These are phyloP conservation scores for Trachelus troglodyta DNA, from an alignment of 2,888 invertebrate species.

Conservation along the genomic window DNA sequence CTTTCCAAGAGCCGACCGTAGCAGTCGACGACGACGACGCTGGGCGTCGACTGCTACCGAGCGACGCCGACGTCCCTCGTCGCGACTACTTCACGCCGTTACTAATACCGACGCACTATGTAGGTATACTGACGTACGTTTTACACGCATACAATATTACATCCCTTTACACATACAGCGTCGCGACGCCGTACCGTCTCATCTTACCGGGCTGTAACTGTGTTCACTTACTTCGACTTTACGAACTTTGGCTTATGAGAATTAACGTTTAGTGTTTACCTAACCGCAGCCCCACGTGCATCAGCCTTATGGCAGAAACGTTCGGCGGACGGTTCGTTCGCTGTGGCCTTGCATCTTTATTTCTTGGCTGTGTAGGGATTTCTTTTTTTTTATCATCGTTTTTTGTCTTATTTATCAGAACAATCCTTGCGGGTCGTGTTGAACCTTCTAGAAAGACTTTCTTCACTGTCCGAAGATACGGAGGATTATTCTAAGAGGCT, in stretches of 20 bases:
- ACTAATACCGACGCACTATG: background rate
- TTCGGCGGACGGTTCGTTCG: background rate
- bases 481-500: background rate
- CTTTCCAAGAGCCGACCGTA: background rate
- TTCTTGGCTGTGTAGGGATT: background rate
- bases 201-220: slow-evolving; percentile 37
- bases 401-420: background rate
- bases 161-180: background rate
- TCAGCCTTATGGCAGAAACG: background rate
- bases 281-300: slow-evolving; percentile 13
- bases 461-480: background rate
- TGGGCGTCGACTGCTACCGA: background rate
- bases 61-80: background rate
- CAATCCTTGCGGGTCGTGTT: background rate
- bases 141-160: background rate
- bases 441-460: background rate
- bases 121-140: background rate
- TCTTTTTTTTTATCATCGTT: background rate
- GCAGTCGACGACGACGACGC: background rate
- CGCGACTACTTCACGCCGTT: background rate
- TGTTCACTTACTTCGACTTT: slow-evolving; percentile 55
- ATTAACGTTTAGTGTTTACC: slow-evolving; percentile 43
- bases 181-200: slow-evolving; percentile 19
- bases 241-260: slow-evolving; percentile 51
- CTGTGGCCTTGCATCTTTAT: background rate